Evolutionary conservation across 2,113 vertebrate genomes (phyloP), one percentile per base, ranked within the genome.

Genomic region (Lophius piscatorius): DNA sequence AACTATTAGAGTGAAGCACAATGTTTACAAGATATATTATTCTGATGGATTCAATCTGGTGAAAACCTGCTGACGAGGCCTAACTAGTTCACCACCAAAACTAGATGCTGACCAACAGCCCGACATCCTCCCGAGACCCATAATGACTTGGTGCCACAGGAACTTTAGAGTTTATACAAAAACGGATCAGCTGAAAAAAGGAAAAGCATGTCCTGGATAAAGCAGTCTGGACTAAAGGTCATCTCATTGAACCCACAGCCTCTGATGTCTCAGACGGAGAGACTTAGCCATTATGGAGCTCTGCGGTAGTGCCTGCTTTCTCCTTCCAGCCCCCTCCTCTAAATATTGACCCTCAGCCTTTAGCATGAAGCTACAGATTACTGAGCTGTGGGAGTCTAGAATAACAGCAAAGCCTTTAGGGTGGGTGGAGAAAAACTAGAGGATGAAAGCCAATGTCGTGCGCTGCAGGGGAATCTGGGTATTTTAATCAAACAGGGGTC

Each of bases 301-400:
- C 52, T n/a, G 44, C 26, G 38, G 64, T n/a, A 40, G 61, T 1
- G 71, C 63, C 45, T 58, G 28, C 39, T 56, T 44, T 42, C 63
- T 56, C 59, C 35, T 6, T 20, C 47, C 12, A 21, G 17, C 77
- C 60, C 42, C 58, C 63, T 39, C 46, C 69, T 54, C 50, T 33
- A 44, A 58, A 33, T 76, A 84, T 82, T 77, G 89, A 90, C 81
- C 81, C 82, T 55, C 42, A 21, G 46, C 39, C 81, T 62, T 57
- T 42, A 69, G 38, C 16, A 35, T 48, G 33, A 56, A 62, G 69
- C 42, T 31, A 6, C 42, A 11, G 2, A 33, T 78, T 75, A 55
- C 73, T 63, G 70, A 83, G 82, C 74, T 38, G 5, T 52, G 70
- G 57, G 75, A 82, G 61, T 80, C 34, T 88, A 59, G 70, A 70